Base-by-base conservation (phyloP, 64 coral and sea anemone genomes). In the Catalaphyllia jardinei region DNA sequence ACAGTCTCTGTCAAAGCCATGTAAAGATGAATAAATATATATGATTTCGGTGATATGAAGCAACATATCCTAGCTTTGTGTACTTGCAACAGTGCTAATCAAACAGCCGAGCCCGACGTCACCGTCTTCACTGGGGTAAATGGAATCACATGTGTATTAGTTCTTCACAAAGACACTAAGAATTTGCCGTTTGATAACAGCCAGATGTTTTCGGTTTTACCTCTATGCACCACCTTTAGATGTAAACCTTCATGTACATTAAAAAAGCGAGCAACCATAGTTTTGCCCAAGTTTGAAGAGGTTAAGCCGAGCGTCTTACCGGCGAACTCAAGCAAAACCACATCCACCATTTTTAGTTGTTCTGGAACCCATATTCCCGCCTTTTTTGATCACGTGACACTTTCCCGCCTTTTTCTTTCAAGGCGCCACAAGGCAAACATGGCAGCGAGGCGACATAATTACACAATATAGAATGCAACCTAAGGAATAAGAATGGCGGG, bases 221-320 rank as follows among this genome's bases (percentile, higher is more conserved):
- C 39, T 52, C 51, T 77, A 5, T 69, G 25, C 16, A 67, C 29
- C 42, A 85, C 42, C 29, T 85, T 85, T n/a, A 71, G 42, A 15
- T 85, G 61, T 50, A 85, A 85, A 29, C 61, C 60, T 62, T 85
- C 81, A 30, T 67, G 31, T 33, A 85, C 60, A 31, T 31, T 85
- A 85, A 69, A 42, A 85, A 85, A 85, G 30, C 67, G 62, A 8
- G 31, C 61, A 17, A 85, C 69, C 11, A 60, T 85, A 1, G 31
- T 20, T 71, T 85, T 85, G 18, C 16, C 24, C 22, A 85, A 20
- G 65, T 27, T 69, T 29, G 11, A 67, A 17, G 42, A 10, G 2
- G 61, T 35, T 67, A 69, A 50, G 19, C 61, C 62, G 18, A 85
- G 14, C 10, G 29, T 69, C 28, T 71, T 85, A 16, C 81, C 81